Evolutionary conservation across 2,888 invertebrate species (phyloP).

Genomic region (Mesoligia furuncula): DNA sequence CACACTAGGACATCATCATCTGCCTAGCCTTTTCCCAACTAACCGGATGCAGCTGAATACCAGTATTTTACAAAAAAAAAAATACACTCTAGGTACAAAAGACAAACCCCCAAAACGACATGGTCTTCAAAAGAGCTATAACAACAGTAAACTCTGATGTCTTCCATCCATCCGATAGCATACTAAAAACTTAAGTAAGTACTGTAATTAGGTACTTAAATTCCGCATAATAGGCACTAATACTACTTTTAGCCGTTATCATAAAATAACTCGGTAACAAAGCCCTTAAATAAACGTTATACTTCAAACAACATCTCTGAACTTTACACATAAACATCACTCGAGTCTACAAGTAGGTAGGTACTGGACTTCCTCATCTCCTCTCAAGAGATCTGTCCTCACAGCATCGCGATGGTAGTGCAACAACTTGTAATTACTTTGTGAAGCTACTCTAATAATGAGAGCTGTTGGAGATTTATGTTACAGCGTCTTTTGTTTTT

Average conservation of each 20-base stretch:
- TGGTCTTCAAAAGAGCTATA: background rate
- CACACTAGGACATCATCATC: too few species aligned
- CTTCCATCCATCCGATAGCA: background rate
- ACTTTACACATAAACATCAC: conserved; percentile 20
- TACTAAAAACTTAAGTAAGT: background rate
- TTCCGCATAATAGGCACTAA: background rate
- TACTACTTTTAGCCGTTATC: background rate
- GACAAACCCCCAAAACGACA: background rate
- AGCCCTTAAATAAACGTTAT: background rate
- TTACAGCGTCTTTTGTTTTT: conserved; percentile 21
- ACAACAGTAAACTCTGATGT: background rate
- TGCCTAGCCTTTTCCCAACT: too few species aligned
- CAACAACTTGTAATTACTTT: conserved; percentile 45
- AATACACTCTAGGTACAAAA: background rate
- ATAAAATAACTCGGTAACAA: background rate
- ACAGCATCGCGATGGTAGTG: conserved; percentile 23
- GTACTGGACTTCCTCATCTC: background rate
- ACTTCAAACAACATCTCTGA: conserved; percentile 5
- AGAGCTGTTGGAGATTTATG: conserved; percentile 14
- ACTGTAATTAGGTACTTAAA: background rate
- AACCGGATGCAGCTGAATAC: too few species aligned
- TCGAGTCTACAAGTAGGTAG: background rate
- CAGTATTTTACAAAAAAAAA: too few species aligned
- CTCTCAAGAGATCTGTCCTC: conserved; percentile 29
- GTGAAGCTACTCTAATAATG: conserved; percentile 21